These are phyloP conservation scores for Scelioninae gen. 1 DNA, from an alignment of 2,888 invertebrate species.

Conservation along the genomic window DNA sequence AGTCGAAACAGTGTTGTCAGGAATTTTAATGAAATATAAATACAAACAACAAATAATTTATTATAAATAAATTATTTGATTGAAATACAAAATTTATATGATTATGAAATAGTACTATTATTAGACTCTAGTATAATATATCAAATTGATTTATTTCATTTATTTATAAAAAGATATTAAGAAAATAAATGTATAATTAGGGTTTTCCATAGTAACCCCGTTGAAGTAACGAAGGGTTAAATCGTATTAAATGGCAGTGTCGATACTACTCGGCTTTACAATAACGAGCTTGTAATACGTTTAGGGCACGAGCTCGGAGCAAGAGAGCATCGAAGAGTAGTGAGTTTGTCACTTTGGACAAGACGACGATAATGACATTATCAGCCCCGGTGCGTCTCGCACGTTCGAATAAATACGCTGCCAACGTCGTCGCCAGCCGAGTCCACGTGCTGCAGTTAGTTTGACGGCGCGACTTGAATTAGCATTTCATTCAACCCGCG, in stretches of 20 bases:
- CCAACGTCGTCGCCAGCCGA: conserved; percentile 14
- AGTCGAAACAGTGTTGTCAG: too few relatives aligned
- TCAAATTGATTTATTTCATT: too few relatives aligned
- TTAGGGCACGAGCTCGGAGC: conserved; percentile 56
- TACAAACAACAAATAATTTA: too few relatives aligned
- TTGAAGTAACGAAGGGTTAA: conserved; percentile 57
- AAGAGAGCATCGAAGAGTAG: conserved; percentile 26
- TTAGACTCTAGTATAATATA: too few relatives aligned
- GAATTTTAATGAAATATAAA: too few relatives aligned
- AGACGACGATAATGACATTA: conserved; percentile 65
- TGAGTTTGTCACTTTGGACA: conserved; percentile 67
- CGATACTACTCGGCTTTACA: conserved; percentile 58
- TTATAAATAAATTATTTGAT: too few relatives aligned
- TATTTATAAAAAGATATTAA: not conserved
- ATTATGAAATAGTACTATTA: too few relatives aligned
- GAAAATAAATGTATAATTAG: not conserved
- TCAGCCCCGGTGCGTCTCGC: conserved; percentile 52
- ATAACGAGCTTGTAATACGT: conserved; percentile 66
- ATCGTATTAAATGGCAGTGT: conserved; percentile 56
- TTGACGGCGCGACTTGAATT: conserved; percentile 41
- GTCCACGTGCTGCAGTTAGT: conserved; percentile 13
- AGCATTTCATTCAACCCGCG: conserved; percentile 54
- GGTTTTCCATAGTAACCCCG: too few relatives aligned
- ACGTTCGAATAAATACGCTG: conserved; percentile 57
- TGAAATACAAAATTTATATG: too few relatives aligned